phyloP scores from a whole-genome alignment of 2,888 invertebrate genomes.

The Ennomos quercinarius region DNA sequence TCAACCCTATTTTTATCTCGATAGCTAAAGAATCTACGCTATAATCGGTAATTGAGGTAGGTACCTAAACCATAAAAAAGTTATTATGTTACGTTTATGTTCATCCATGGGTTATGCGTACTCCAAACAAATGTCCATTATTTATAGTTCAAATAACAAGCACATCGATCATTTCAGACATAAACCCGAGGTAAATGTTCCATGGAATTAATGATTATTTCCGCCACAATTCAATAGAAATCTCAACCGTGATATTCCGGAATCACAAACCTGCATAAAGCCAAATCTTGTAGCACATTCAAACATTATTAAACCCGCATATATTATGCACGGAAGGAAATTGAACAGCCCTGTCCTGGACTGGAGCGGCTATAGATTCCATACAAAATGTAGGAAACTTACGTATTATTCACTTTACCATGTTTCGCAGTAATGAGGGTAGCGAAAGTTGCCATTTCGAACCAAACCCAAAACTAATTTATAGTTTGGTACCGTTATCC shows the following conservation, averaged over 20 bases:
- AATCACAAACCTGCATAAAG: slow-evolving; percentile 6
- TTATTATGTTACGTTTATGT: too few species aligned
- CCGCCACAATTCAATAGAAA: slow-evolving; percentile 4
- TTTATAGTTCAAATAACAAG: too few species aligned
- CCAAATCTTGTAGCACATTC: slow-evolving; percentile 14
- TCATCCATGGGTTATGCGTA: too few species aligned
- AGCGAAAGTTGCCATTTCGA: slow-evolving; percentile 31
- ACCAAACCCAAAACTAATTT: slow-evolving; percentile 49
- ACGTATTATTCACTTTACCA: slow-evolving; percentile 5
- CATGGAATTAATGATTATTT: slow-evolving; percentile 5
- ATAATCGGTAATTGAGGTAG: too few species aligned
- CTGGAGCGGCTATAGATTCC: slow-evolving; percentile 12
- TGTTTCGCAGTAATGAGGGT: slow-evolving; percentile 35
- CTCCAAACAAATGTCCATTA: too few species aligned
- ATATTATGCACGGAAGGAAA: slow-evolving; percentile 19
- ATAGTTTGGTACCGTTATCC: slow-evolving; percentile 46
- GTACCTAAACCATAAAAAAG: too few species aligned
- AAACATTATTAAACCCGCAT: slow-evolving; percentile 21
- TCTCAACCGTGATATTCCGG: background rate
- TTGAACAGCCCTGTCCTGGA: slow-evolving; percentile 20
- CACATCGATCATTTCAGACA: too few species aligned
- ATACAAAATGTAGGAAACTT: slow-evolving; percentile 19
- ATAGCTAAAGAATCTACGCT: too few species aligned
- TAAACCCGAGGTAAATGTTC: slow-evolving; percentile 6
- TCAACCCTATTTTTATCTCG: too few species aligned